These are phyloP conservation scores for Trichopoda pennipes DNA, from an alignment of 2,888 invertebrate species.

Conservation along the genomic window DNA sequence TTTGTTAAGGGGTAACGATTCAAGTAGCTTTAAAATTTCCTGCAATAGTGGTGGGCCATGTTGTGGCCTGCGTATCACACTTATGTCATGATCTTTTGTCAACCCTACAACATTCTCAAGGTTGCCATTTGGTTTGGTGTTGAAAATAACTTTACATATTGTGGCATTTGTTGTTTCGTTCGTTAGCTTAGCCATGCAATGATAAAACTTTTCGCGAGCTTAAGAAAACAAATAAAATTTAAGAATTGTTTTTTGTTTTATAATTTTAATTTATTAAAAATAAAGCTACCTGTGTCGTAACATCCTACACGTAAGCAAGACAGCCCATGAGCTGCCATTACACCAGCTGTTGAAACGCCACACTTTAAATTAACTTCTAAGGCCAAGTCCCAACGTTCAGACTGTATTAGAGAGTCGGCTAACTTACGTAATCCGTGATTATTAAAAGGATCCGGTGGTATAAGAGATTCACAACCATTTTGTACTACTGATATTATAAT, in stretches of 20 bases:
- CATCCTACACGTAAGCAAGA: conserved; percentile 90
- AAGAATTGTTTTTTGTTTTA: no score
- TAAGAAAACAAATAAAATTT: conserved; percentile 5
- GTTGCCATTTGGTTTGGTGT: conserved; percentile 39
- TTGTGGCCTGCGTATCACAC: conserved; percentile 81
- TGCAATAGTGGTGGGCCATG: conserved; percentile 86
- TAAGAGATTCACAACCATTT: conserved; percentile 81
- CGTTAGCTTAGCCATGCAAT: conserved; percentile 78
- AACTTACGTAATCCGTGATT: conserved; percentile 86
- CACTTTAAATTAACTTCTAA: conserved; percentile 93
- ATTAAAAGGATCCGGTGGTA: conserved; percentile 77
- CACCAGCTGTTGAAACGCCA: conserved; percentile 88
- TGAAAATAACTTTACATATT: conserved; percentile 73
- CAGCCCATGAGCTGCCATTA: conserved; percentile 94
- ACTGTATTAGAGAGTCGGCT: conserved; percentile 87
- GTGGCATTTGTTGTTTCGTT: conserved; percentile 73
- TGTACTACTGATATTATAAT: conserved; percentile 83
- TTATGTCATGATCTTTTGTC: conserved; percentile 69
- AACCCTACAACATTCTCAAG: conserved; percentile 60
- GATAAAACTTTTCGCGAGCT: conserved; percentile 79
- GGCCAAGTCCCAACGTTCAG: conserved; percentile 92
- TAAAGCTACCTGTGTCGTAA: conserved; percentile 85
- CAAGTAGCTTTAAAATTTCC: conserved; percentile 87
- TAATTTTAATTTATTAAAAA: background rate
- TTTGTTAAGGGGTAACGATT: conserved; percentile 81